Percentiles rank a stretch among this genome's conserved stretches.
Evolutionary conservation across 2,888 invertebrate species (phyloP).

Genomic region (Hydroisotoma schaefferi): DNA sequence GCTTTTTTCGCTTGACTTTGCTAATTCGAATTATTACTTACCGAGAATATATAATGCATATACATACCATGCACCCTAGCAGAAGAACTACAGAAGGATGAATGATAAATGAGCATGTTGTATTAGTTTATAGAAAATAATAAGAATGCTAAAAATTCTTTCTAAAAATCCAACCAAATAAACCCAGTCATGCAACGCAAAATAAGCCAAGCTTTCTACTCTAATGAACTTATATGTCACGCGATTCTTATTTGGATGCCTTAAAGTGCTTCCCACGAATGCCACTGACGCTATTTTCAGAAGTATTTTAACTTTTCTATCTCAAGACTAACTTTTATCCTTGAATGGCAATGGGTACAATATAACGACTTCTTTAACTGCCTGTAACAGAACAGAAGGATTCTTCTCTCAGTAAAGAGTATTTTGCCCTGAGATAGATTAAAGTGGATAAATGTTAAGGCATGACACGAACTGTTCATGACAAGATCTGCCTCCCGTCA

Average conservation of each 20-base stretch:
- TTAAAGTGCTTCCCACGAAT: conserved; percentile 21
- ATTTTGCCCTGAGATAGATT: no score
- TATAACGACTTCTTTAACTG: conserved; percentile 7
- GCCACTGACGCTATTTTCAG: conserved; percentile 8
- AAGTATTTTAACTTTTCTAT: conserved; percentile 8
- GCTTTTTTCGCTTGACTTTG: no score
- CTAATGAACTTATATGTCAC: conserved; percentile 48
- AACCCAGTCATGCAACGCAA: conserved; percentile 24
- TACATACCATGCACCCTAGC: no score
- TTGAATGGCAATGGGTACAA: background rate
- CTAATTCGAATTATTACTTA: no score
- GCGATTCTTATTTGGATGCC: conserved; percentile 29
- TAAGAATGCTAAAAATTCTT: conserved; percentile 2
- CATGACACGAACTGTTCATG: no score
- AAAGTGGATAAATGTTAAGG: no score
- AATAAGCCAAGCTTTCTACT: conserved; percentile 38
- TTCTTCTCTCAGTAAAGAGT: no score
- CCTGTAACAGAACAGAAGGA: background rate
- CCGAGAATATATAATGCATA: no score
- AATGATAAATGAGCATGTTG: conserved; percentile 5
- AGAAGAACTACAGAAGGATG: no score
- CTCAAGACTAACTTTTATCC: no score
- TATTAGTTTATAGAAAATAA: no score
- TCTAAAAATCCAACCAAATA: conserved; percentile 14
- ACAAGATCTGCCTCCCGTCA: no score